Base-by-base conservation (phyloP, 2,797 vertebrate species). In the Danionella dracula region DNA sequence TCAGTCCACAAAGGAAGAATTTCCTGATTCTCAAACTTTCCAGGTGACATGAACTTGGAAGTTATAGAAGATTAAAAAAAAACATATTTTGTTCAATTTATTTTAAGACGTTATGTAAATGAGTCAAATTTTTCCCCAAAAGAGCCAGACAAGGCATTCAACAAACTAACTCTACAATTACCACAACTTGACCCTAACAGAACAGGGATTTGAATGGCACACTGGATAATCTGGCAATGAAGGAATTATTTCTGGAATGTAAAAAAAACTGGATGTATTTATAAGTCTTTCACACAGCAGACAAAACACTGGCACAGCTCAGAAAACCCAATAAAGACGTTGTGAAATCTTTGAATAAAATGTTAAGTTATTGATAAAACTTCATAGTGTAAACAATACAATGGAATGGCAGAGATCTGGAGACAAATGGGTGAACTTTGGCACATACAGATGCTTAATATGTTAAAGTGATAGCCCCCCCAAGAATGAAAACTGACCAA, bases 401-500 rank as follows among this genome's bases (percentile, higher is more conserved):
- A n/a, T n/a, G n/a, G 81, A 82, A 78, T 74, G 69, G 75, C 76
- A 55, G 62, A 58, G 59, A 32, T 71, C 65, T 54, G 74, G 71
- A 76, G 78, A 71, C 45, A 23, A 27, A 27, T 19, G 12, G 31
- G 54, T 72, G 74, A 87, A 88, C 86, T 90, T 91, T 89, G 88
- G 88, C 87, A 90, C 85, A 84, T 64, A 77, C 75, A 82, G 82
- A 82, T n/a, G n/a, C n/a, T n/a, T n/a, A 79, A 84, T 78, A 59
- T 41, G 16, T 64, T 64, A 16, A 9, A 77, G 75, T 77, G 80
- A 72, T 71, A 75, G n/a, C 23, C 3, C 23, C 23, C 3, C 23
- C 23, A 27, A 27, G 6, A 27, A 27, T 27, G 23, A 27, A 27
- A 27, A 27, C 3, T 27, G 23, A 27, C 23, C 3, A 6, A 27